Percentiles rank a stretch among this genome's conserved stretches.
Conservation (phyloP, 2,113 vertebrate species). For the Phaethornis superciliosus region DNA sequence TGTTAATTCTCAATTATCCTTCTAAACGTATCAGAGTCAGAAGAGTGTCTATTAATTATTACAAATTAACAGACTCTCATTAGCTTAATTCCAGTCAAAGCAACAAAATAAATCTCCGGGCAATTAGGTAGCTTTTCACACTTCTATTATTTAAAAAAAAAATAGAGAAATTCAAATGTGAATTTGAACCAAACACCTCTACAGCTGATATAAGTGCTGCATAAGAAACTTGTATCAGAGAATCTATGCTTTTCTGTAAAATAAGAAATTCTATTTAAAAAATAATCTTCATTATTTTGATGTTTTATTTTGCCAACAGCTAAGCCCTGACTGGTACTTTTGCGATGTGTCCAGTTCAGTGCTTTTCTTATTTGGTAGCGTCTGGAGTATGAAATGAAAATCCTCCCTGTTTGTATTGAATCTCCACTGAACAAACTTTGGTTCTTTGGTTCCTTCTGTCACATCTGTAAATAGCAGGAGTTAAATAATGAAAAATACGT, state of each 20-base stretch:
- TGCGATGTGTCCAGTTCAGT: neutral
- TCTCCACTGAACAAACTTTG: neutral
- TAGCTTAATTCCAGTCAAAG: neutral
- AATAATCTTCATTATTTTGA: neutral
- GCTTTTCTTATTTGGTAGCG: neutral
- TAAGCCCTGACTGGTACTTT: neutral
- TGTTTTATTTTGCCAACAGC: neutral
- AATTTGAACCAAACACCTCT: neutral
- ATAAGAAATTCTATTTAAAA: neutral
- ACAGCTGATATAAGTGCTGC: neutral
- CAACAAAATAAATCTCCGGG: neutral
- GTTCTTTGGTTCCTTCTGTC: neutral
- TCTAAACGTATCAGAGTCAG: neutral
- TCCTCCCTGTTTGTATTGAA: neutral
- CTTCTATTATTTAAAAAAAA: neutral
- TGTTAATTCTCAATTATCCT: neutral
- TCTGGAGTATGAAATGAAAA: neutral
- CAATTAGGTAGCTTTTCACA: neutral
- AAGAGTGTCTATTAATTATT: neutral
- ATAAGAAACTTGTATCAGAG: neutral
- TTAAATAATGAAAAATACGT: neutral
- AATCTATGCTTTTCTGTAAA: neutral
- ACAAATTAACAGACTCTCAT: neutral
- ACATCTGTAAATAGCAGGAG: neutral
- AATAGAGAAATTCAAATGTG: neutral